Conservation (phyloP, 1,140 invertebrate species). For the Microplitis demolitor region DNA sequence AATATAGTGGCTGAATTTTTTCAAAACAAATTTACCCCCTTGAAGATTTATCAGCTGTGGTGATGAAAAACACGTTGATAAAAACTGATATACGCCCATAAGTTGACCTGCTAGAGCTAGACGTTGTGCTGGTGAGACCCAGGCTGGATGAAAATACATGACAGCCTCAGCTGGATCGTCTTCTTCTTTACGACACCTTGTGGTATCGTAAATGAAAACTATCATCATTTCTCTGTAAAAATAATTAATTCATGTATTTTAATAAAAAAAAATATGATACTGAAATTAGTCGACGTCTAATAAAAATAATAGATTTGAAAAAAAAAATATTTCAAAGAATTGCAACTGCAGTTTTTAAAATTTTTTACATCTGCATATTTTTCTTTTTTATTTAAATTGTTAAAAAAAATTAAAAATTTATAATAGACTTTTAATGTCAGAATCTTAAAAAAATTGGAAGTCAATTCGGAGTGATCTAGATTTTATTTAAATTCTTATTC, state of each 20-base stretch:
- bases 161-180: constrained; percentile 86
- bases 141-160: constrained; percentile 85
- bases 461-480: no score
- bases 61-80: constrained; percentile 73
- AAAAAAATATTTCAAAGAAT: no score
- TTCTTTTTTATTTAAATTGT: no score
- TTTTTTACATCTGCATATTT: no score
- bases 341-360: no score
- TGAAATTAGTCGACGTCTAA: no score
- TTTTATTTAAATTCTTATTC: no score
- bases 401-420: no score
- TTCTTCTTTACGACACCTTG: constrained; percentile 74
- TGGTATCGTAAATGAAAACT: constrained; percentile 85
- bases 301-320: no score
- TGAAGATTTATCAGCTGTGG: constrained; percentile 76
- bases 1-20: constrained; percentile 77
- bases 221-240: constrained; percentile 80
- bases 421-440: no score
- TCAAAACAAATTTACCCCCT: constrained; percentile 83
- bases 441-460: no score
- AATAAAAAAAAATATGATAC: constrained; percentile 7
- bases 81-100: constrained; percentile 80
- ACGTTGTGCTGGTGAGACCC: constrained; percentile 81
- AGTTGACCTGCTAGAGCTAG: constrained; percentile 80
- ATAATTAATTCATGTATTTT: constrained; percentile 41